Conservation (phyloP, 2,797 vertebrate species). For the Tenualosa thibaudeaui region DNA sequence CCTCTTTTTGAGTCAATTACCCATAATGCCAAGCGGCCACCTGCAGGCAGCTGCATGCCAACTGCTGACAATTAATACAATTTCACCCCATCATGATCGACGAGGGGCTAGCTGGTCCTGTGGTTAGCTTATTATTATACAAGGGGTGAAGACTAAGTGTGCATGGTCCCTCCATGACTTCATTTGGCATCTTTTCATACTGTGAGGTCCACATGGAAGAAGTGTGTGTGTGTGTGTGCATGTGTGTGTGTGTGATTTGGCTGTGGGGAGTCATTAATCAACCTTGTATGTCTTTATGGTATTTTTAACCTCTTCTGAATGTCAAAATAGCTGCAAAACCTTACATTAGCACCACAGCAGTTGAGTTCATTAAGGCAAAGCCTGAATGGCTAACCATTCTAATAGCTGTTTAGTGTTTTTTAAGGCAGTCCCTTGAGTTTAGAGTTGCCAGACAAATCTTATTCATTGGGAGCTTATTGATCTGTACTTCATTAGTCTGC, state of each 20-base stretch:
- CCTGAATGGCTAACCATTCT: not conserved
- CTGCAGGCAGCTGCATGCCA: conserved; percentile 47
- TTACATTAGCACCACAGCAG: not conserved
- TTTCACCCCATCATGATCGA: conserved; percentile 43
- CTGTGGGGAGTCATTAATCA: not conserved
- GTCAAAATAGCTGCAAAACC: not conserved
- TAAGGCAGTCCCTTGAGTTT: not conserved
- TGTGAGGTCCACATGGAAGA: conserved; percentile 24
- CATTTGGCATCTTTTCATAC: conserved; percentile 35
- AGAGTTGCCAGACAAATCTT: not conserved
- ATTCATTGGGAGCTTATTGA: conserved; percentile 6
- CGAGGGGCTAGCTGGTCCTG: conserved; percentile 31
- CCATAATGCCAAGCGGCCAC: conserved; percentile 45
- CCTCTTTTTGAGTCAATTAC: conserved; percentile 47
- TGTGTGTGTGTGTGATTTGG: not conserved
- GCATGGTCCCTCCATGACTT: conserved; percentile 40
- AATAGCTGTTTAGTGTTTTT: not conserved
- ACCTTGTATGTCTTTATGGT: not conserved
- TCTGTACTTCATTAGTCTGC: not conserved
- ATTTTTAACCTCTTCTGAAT: not conserved
- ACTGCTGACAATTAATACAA: conserved; percentile 54
- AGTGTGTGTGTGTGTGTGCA: not conserved
- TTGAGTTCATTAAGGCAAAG: not conserved
- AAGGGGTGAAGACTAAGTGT: conserved; percentile 33
- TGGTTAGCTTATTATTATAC: conserved; percentile 40